These are phyloP conservation scores for Polymixis lichenea DNA, from an alignment of 2,888 invertebrate genomes.

Conservation along the genomic window DNA sequence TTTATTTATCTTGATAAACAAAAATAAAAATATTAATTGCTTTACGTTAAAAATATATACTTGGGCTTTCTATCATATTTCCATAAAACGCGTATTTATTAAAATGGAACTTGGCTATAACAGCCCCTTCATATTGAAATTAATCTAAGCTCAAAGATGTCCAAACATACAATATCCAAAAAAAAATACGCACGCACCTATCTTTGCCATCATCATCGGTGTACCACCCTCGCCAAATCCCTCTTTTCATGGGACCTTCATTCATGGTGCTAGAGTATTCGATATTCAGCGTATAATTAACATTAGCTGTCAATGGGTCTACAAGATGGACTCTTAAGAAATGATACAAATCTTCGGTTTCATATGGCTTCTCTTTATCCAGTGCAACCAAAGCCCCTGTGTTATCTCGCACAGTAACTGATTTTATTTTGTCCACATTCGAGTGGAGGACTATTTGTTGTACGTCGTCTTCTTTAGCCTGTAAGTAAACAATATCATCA, in stretches of 20 bases:
- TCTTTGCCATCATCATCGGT: conserved; percentile 78
- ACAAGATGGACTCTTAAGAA: conserved; percentile 82
- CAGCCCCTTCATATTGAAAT: not conserved
- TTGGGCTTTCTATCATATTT: no score
- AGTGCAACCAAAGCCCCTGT: conserved; percentile 65
- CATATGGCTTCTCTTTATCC: conserved; percentile 60
- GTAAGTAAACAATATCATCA: conserved; percentile 3
- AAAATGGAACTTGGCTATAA: not conserved
- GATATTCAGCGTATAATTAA: conserved; percentile 84
- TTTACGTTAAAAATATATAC: no score
- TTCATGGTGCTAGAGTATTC: conserved; percentile 88
- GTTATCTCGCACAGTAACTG: conserved; percentile 65
- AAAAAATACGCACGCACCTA: conserved; percentile 80
- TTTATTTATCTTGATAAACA: not conserved
- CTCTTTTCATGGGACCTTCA: conserved; percentile 86
- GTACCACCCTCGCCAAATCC: conserved; percentile 87
- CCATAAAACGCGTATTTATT: not conserved
- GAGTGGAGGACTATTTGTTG: conserved; percentile 86
- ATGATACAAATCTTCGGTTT: conserved; percentile 82
- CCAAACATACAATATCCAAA: not conserved
- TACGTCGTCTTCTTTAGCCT: conserved; percentile 79
- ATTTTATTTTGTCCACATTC: conserved; percentile 81
- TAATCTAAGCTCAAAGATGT: not conserved
- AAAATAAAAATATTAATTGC: not conserved
- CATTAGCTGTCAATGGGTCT: conserved; percentile 70